Evolutionary conservation across 2,888 invertebrate species (phyloP).

Genomic region (Cephus pulcher): DNA sequence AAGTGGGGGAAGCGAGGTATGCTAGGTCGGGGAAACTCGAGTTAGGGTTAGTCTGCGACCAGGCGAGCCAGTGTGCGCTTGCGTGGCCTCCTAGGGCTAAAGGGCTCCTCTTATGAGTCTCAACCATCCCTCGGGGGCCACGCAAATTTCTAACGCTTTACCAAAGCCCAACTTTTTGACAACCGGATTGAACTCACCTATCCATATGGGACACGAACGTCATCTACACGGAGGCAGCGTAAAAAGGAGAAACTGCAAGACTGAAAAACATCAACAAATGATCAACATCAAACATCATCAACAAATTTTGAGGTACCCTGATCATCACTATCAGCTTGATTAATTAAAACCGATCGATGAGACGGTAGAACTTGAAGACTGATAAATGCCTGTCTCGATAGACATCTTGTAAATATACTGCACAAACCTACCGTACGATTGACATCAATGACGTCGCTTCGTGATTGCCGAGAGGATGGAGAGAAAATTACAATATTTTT

Average conservation of each 20-base stretch:
- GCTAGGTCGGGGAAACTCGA: slow-evolving; percentile 11
- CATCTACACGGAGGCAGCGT: not conserved
- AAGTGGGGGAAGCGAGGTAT: slow-evolving; percentile 26
- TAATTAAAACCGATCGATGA: not conserved
- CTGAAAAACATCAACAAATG: not conserved
- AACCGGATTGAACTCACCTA: slow-evolving; percentile 36
- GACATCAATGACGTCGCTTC: not conserved
- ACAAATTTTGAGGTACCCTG: not conserved
- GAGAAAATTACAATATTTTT: not conserved
- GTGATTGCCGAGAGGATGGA: not conserved
- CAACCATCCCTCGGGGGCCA: slow-evolving; percentile 20
- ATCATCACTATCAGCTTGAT: not conserved
- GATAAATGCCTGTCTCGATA: not conserved
- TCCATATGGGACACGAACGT: not conserved
- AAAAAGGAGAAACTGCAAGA: not conserved
- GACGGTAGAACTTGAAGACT: not conserved
- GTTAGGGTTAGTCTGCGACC: slow-evolving; percentile 55
- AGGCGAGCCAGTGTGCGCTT: slow-evolving; percentile 59
- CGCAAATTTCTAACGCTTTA: slow-evolving; percentile 15
- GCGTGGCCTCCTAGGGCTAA: slow-evolving; percentile 37
- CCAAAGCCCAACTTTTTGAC: slow-evolving; percentile 3
- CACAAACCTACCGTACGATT: not conserved
- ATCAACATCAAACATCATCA: not conserved
- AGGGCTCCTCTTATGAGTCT: not conserved
- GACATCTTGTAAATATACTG: not conserved